Conservation (phyloP, 2,113 vertebrate genomes). For the Scomber colias region DNA sequence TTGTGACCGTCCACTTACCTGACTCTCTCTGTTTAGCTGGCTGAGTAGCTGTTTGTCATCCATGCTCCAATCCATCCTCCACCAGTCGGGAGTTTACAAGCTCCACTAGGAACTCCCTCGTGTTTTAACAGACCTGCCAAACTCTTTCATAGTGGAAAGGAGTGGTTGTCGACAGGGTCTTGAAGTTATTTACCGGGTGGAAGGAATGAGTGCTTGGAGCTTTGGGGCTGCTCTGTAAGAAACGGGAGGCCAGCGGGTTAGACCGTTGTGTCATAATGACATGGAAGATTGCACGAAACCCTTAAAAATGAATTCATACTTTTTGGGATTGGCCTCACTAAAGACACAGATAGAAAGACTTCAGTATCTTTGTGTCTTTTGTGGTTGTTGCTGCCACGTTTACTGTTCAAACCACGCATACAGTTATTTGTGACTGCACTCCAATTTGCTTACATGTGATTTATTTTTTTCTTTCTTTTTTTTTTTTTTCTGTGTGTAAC, state of each 20-base stretch:
- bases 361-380: too few species aligned
- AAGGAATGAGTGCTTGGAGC: slow-evolving; percentile 16
- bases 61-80: background rate
- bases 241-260: slow-evolving; percentile 20
- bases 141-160: slow-evolving; percentile 12
- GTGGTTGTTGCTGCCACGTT: background rate
- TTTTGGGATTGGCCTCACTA: background rate
- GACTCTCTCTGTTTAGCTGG: background rate
- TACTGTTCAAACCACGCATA: background rate
- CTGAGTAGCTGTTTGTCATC: slow-evolving; percentile 2
- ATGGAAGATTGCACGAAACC: background rate
- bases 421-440: background rate
- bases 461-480: too few species aligned
- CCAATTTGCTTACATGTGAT: background rate
- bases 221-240: slow-evolving; percentile 4
- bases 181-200: slow-evolving; percentile 27
- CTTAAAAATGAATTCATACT: background rate
- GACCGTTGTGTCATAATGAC: background rate
- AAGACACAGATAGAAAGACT: background rate
- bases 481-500: background rate
- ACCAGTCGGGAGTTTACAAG: slow-evolving; percentile 16
- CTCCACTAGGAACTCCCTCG: slow-evolving; percentile 13
- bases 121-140: slow-evolving; percentile 39
- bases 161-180: slow-evolving; percentile 2
- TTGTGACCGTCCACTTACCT: background rate